Percentiles rank a stretch among this genome's conserved stretches.
These are phyloP conservation scores for Microplitis demolitor DNA, from an alignment of 1,140 invertebrate species.

Conservation along the genomic window DNA sequence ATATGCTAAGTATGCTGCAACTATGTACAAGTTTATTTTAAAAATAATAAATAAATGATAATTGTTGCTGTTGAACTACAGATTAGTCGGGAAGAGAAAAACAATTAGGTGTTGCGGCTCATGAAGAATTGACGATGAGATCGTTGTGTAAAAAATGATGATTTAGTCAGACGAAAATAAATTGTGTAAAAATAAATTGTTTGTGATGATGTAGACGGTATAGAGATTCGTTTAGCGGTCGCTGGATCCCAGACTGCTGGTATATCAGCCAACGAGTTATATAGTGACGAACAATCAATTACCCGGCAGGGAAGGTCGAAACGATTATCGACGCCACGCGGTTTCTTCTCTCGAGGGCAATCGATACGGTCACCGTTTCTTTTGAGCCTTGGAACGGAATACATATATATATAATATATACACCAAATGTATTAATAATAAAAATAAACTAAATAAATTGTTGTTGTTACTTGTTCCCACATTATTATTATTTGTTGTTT, in stretches of 20 bases:
- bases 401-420: slow-evolving; percentile 14
- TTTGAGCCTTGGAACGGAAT: slow-evolving; percentile 6
- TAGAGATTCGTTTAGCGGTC: background rate
- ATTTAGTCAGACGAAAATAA: background rate
- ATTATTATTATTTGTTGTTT: background rate
- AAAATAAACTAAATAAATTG: background rate
- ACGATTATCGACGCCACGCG: slow-evolving; percentile 23
- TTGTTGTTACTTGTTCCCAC: background rate
- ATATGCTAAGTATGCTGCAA: slow-evolving; percentile 27
- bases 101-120: background rate
- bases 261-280: slow-evolving; percentile 6
- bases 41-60: no score
- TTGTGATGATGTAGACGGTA: background rate
- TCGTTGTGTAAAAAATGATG: slow-evolving; percentile 1
- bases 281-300: slow-evolving; percentile 23
- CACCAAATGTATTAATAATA: slow-evolving; percentile 21
- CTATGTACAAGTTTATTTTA: no score
- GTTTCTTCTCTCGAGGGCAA: slow-evolving; percentile 17
- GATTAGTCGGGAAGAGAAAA: no score
- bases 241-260: background rate
- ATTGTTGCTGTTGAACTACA: no score
- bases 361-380: slow-evolving; percentile 27
- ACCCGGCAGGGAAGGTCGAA: slow-evolving; percentile 24
- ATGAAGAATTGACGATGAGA: background rate
- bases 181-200: slow-evolving; percentile 4